Conservation (phyloP, 2,797 vertebrate species). For the Limosa lapponica region DNA sequence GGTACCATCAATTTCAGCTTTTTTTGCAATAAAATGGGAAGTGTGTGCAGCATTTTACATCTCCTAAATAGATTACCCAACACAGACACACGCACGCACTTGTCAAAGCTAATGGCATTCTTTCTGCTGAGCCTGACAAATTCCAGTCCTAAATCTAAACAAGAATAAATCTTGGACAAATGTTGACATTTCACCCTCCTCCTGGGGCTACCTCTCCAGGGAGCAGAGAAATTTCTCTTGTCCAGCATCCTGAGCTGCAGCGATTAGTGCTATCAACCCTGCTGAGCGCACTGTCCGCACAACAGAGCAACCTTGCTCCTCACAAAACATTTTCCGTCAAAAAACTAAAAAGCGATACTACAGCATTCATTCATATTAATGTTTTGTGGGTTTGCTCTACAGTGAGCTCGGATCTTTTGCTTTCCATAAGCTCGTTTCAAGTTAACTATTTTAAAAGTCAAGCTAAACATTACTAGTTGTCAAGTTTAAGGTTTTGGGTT, state of each 20-base stretch:
- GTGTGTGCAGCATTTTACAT: conserved; percentile 38
- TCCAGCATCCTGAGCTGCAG: neutral
- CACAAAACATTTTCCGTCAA: neutral
- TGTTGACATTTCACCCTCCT: conserved; percentile 13
- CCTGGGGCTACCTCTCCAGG: neutral
- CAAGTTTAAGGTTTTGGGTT: neutral
- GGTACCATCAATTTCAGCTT: conserved; percentile 21
- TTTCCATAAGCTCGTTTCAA: neutral
- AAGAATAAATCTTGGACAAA: conserved; percentile 39
- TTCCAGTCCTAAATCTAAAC: conserved; percentile 45
- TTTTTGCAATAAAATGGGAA: conserved; percentile 42
- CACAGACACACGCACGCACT: neutral
- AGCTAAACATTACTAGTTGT: neutral
- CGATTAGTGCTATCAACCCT: neutral
- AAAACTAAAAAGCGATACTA: neutral
- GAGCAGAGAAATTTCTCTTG: conserved; percentile 11
- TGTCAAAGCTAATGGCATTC: conserved; percentile 48
- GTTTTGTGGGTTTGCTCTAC: neutral
- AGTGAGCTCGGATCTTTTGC: neutral
- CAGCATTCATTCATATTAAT: neutral
- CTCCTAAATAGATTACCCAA: conserved; percentile 28
- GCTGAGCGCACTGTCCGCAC: neutral
- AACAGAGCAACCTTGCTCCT: neutral
- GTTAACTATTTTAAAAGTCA: neutral
- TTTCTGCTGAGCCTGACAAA: conserved; percentile 56